A percentile compares a stretch with the other conserved stretches of the same genome.
Evolutionary conservation across 1,140 invertebrate species (phyloP).

Genomic region (Bombus picipes): DNA sequence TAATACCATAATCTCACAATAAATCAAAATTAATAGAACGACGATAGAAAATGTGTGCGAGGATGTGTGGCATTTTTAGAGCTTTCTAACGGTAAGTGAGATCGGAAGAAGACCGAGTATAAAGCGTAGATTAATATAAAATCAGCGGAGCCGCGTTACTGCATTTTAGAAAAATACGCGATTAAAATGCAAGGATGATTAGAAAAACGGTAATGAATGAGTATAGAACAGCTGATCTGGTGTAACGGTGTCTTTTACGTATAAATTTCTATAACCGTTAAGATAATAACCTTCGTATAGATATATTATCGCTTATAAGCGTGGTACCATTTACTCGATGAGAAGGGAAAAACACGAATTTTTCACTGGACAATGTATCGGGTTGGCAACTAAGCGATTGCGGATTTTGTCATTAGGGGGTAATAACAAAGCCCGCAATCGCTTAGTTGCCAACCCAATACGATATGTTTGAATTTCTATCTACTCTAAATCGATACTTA

Average conservation of each 20-base stretch:
- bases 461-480: no score
- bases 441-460: no score
- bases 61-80: neutral
- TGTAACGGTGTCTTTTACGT: conserved; percentile 64
- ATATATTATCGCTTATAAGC: no score
- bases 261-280: neutral
- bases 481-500: no score
- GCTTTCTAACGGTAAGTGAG: conserved; percentile 20
- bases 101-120: neutral
- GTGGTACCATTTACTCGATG: no score
- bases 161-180: neutral
- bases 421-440: no score
- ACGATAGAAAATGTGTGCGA: neutral
- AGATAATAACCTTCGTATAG: no score
- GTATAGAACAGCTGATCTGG: conserved; percentile 58
- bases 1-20: neutral
- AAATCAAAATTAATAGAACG: conserved; percentile 16
- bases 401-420: no score
- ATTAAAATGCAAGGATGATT: conserved; percentile 22
- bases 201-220: neutral
- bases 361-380: no score
- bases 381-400: no score
- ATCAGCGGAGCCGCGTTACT: conserved; percentile 1
- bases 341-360: no score
- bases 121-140: conserved; percentile 31